Evolutionary conservation across 2,888 invertebrate species (phyloP).

Genomic region (Archips crataeganus): DNA sequence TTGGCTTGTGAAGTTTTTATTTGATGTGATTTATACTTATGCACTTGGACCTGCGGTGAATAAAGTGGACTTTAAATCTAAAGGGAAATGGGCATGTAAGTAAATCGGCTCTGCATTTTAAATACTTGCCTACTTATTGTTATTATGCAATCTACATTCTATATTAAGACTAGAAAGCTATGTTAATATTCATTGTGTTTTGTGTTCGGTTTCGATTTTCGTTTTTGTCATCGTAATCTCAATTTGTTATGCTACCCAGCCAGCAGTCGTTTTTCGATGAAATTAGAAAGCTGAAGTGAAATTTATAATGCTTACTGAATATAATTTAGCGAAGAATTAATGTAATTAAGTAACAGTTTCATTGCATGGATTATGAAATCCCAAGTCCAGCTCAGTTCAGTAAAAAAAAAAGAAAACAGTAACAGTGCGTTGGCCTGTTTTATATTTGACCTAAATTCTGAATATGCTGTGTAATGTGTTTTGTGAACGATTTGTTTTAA

Average conservation of each 20-base stretch:
- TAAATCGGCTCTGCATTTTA: constrained; percentile 49
- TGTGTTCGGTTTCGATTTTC: neutral
- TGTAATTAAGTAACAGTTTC: neutral
- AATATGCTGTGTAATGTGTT: neutral
- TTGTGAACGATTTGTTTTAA: neutral
- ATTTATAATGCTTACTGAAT: constrained; percentile 26
- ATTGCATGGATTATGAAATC: neutral
- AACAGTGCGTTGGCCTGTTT: neutral
- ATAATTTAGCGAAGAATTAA: neutral
- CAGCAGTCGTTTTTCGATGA: constrained; percentile 12
- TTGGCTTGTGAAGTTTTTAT: constrained; percentile 58
- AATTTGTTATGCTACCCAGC: neutral
- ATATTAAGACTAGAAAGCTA: neutral
- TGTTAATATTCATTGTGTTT: neutral
- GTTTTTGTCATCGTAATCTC: neutral
- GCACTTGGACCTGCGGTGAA: constrained; percentile 85
- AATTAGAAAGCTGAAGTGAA: constrained; percentile 38
- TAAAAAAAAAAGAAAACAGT: too few species aligned
- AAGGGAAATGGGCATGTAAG: constrained; percentile 94
- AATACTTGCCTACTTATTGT: constrained; percentile 15
- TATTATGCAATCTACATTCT: constrained; percentile 10
- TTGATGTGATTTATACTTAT: constrained; percentile 65
- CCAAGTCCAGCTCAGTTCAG: too few species aligned
- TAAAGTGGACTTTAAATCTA: constrained; percentile 87
- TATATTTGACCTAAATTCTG: neutral